These are phyloP conservation scores for Microcaecilia unicolor DNA, from an alignment of 2,797 vertebrate species.

Conservation along the genomic window DNA sequence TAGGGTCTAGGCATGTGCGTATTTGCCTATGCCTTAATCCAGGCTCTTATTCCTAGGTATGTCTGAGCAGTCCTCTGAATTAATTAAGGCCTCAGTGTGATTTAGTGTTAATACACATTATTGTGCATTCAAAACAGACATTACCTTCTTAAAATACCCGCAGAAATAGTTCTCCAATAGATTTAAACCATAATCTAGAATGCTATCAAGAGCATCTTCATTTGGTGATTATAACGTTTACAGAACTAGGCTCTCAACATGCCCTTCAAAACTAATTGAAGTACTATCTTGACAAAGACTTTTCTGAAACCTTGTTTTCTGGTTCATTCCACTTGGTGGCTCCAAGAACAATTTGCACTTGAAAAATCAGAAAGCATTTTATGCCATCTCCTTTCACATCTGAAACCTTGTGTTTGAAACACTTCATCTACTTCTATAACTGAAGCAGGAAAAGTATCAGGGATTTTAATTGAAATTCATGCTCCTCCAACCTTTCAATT, in stretches of 20 bases:
- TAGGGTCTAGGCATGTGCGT: too few relatives aligned
- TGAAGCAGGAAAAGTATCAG: slow-evolving; percentile 27
- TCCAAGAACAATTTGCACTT: slow-evolving; percentile 53
- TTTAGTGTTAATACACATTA: too few relatives aligned
- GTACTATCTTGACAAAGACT: slow-evolving; percentile 39
- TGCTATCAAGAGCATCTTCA: slow-evolving; percentile 8
- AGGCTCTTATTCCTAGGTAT: too few relatives aligned
- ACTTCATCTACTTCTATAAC: slow-evolving; percentile 58
- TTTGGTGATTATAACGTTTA: slow-evolving; percentile 27
- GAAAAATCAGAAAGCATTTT: slow-evolving; percentile 52
- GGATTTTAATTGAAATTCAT: slow-evolving; percentile 51
- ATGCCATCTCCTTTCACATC: slow-evolving; percentile 63
- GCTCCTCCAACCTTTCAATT: slow-evolving; percentile 40
- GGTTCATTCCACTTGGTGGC: slow-evolving; percentile 42
- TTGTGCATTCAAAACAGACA: too few relatives aligned
- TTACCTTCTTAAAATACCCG: too few relatives aligned
- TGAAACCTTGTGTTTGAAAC: slow-evolving; percentile 60
- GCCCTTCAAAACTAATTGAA: slow-evolving; percentile 40
- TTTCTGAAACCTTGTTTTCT: slow-evolving; percentile 46
- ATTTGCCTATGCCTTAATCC: too few relatives aligned
- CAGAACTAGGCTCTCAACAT: slow-evolving; percentile 40
- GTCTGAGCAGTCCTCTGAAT: too few relatives aligned
- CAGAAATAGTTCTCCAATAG: slow-evolving; percentile 3
- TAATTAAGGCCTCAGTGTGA: too few relatives aligned
- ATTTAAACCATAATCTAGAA: slow-evolving; percentile 18